Base-by-base conservation (phyloP, 2,888 invertebrate genomes). In the Tortrix viridana region DNA sequence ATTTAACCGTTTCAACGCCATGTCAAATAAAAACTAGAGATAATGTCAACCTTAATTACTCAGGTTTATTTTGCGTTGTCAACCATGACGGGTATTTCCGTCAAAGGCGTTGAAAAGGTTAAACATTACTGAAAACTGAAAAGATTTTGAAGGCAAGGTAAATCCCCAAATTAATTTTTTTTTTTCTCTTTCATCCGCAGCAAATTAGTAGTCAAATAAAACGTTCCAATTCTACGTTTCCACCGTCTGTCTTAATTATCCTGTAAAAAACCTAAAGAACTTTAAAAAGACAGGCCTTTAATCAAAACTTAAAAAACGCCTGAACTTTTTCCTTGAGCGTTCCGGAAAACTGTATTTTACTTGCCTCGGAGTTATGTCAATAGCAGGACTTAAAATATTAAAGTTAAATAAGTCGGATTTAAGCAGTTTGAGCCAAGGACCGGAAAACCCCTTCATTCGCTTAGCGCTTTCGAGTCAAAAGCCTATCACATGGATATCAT, bases 281-380 rank as follows among this genome's bases (percentile, higher is more conserved):
- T 41, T 38, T 56, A 38, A 37, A 49, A 53, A 49, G 23, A 23
- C 38, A 23, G 5, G 37, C 46, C 20, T 56, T 56, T 38, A 50
- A 50, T 49, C n/a, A 55, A 44, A 61, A 61, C 44, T 61, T 52
- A 41, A 38, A 47, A 56, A 62, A 52, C 16, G 20, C 7, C n/a
- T 5, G 9, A 44, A 38, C 43, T 44, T 55, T 44, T 56, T 52
- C 38, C 41, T 12, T 16, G 38, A 38, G 16, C 53, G 53, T 23
- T 20, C 43, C 14, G 50, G 26, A 38, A 41, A 62, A 57, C 46
- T 52, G 49, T 46, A 50, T 50, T 52, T 56, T 52, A 16, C 44
- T 16, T 37, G 26, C 9, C 38, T 38, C 14, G 20, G 19, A 18
- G 49, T 43, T 44, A 57, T 47, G 62, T 62, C 61, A 52, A 56